Conservation (phyloP, 2,888 invertebrate species). For the Pollenia amentaria region DNA sequence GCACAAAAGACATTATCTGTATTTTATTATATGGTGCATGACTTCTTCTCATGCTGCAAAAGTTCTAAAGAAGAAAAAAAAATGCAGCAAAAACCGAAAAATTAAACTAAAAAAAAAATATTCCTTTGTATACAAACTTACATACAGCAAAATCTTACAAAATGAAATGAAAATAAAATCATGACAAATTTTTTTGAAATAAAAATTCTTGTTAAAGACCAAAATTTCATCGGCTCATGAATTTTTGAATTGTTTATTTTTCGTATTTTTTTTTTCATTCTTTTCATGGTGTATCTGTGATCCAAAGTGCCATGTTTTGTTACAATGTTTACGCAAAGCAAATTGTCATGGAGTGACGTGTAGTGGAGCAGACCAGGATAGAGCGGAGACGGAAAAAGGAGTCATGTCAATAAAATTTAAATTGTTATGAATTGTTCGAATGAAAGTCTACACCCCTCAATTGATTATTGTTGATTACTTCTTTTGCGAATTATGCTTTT, state of each 20-base stretch:
- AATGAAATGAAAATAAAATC: slow-evolving; percentile 44
- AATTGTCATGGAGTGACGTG: slow-evolving; percentile 37
- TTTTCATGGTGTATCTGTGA: slow-evolving; percentile 20
- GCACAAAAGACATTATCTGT: slow-evolving; percentile 68
- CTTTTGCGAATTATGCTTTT: slow-evolving; percentile 20
- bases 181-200: slow-evolving; percentile 63
- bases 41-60: slow-evolving; percentile 65
- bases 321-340: slow-evolving; percentile 43
- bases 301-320: slow-evolving; percentile 19
- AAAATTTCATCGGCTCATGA: slow-evolving; percentile 65
- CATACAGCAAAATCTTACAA: not conserved
- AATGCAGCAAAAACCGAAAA: not conserved
- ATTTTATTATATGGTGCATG: slow-evolving; percentile 70
- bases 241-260: slow-evolving; percentile 51
- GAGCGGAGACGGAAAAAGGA: not conserved
- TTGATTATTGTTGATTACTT: slow-evolving; percentile 62
- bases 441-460: slow-evolving; percentile 61
- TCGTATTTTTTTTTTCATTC: not conserved
- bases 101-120: not conserved
- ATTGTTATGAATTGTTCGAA: slow-evolving; percentile 67
- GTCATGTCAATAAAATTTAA: slow-evolving; percentile 60
- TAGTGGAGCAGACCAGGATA: slow-evolving; percentile 3
- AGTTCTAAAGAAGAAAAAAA: slow-evolving; percentile 51
- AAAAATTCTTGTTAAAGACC: slow-evolving; percentile 63
- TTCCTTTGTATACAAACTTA: not conserved